A percentile compares a stretch with the other conserved stretches of the same genome.
Conservation (phyloP, 2,113 vertebrate genomes). For the Ictidomys tridecemlineatus region DNA sequence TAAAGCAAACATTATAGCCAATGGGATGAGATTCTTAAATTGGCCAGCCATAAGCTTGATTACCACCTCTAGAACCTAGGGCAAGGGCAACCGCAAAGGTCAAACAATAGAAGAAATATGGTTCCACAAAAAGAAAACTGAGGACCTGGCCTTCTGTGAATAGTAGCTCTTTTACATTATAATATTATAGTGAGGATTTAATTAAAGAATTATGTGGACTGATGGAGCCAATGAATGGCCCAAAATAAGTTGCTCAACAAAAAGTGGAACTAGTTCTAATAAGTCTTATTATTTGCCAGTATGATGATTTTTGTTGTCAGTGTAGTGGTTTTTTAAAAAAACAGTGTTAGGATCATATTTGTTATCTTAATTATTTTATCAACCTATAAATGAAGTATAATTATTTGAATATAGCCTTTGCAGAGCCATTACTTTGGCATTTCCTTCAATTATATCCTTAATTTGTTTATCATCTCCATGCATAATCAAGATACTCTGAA, state of each 20-base stretch:
- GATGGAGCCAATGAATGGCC: not conserved
- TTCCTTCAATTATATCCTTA: constrained; percentile 65
- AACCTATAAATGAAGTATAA: constrained; percentile 62
- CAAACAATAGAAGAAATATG: not conserved
- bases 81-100: not conserved
- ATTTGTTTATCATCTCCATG: constrained; percentile 63
- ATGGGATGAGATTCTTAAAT: not conserved
- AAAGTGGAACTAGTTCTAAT: not conserved
- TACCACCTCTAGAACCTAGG: not conserved
- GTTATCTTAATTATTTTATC: constrained; percentile 65
- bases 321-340: constrained; percentile 46
- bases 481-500: constrained; percentile 50
- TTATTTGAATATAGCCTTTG: constrained; percentile 71
- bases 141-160: not conserved
- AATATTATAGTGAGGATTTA: not conserved
- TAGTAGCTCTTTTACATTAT: not conserved
- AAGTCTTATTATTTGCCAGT: constrained; percentile 43
- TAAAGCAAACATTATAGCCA: not conserved
- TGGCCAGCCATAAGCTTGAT: not conserved
- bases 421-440: constrained; percentile 46
- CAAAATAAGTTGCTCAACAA: constrained; percentile 26
- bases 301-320: not conserved
- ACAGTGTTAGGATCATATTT: constrained; percentile 38
- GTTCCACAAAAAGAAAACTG: not conserved
- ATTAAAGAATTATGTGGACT: constrained; percentile 15